phyloP scores from a whole-genome alignment of 2,888 invertebrate genomes.

The Lapara coniferarum region DNA sequence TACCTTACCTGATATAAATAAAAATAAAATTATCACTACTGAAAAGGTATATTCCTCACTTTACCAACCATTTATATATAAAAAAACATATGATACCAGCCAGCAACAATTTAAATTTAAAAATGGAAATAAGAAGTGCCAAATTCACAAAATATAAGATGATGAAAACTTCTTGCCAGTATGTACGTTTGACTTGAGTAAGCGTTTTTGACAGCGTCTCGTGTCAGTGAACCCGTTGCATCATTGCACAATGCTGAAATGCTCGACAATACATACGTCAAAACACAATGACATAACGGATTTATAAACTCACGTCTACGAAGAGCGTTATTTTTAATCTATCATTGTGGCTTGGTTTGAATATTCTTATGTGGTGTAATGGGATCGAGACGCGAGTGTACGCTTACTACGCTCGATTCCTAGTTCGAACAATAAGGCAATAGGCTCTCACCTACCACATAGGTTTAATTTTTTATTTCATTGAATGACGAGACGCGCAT shows the following conservation, averaged over 20 bases:
- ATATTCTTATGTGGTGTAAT: neutral
- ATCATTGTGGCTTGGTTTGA: neutral
- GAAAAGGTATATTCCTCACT: no score
- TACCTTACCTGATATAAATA: no score
- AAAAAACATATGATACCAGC: neutral
- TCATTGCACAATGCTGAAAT: conserved; percentile 21
- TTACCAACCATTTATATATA: neutral
- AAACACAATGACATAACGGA: conserved; percentile 23
- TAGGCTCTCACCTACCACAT: no score
- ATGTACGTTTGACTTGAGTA: conserved; percentile 17
- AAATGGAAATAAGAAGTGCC: neutral
- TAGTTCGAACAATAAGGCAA: no score
- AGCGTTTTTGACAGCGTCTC: conserved; percentile 25
- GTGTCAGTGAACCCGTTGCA: conserved; percentile 26
- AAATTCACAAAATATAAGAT: neutral
- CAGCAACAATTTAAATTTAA: neutral
- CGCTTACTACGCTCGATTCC: no score
- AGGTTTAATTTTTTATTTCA: no score
- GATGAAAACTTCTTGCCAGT: neutral
- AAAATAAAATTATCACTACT: no score
- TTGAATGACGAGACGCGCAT: no score
- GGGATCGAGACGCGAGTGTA: no score
- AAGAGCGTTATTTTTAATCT: conserved; percentile 11
- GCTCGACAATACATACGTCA: conserved; percentile 19
- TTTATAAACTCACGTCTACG: conserved; percentile 4